Percentiles rank a stretch among this genome's conserved stretches.
phyloP scores from a whole-genome alignment of 2,113 vertebrate species.

The Hippocampus abdominalis region DNA sequence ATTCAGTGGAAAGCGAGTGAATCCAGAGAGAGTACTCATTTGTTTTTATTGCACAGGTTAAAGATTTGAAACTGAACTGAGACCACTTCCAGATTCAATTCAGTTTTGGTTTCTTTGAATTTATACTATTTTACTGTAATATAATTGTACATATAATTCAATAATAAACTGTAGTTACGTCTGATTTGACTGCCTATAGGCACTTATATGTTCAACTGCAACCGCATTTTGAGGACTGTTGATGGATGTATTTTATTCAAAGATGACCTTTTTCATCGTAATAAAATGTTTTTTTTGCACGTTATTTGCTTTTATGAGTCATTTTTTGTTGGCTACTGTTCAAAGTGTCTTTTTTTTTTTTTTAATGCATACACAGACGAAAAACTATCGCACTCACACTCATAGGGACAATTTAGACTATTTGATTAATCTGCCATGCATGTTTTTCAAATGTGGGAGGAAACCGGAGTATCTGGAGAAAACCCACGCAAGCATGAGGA shows the following conservation, averaged over 20 bases:
- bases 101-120: not conserved
- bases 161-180: not conserved
- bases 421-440: no score
- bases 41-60: not conserved
- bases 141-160: not conserved
- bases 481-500: no score
- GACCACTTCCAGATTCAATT: not conserved
- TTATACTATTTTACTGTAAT: not conserved
- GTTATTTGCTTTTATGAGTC: no score
- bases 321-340: constrained; percentile 6
- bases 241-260: not conserved
- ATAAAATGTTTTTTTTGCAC: constrained; percentile 7
- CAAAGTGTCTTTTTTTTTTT: not conserved
- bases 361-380: not conserved
- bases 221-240: not conserved
- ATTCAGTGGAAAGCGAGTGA: not conserved
- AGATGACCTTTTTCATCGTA: constrained; percentile 26
- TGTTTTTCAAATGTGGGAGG: no score
- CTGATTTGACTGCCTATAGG: not conserved
- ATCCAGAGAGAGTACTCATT: not conserved
- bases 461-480: no score
- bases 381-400: no score
- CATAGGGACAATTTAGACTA: no score
- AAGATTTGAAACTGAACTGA: not conserved
- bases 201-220: not conserved